Evolutionary conservation across 2,888 invertebrate species (phyloP), one percentile per base, ranked within the genome.

Genomic region (Tuberolachnus salignus): DNA sequence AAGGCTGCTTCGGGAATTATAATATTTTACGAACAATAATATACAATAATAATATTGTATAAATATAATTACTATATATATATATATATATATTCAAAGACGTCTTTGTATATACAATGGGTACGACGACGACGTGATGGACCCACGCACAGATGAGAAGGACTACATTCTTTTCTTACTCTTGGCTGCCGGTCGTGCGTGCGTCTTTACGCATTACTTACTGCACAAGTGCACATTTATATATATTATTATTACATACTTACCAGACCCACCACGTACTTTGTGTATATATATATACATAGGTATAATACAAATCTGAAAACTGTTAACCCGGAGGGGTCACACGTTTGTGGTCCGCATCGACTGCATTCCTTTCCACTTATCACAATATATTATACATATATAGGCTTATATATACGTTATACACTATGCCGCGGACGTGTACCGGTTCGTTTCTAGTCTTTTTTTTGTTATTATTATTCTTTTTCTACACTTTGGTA

Each of bases 341-440:
- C 69, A n/a, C 78, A 78, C 78, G 78, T 78, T 78, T 69, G 78
- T 69, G 78, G 78, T 78, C 78, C 69, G 78, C 78, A 78, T 78
- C 69, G 78, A 69, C 78, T 78, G 78, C 78, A 78, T 78, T 78
- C 78, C 78, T 69, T 78, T 69, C 78, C 59, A 78, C 51, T 75
- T 75, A 75, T 75, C 67, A 46, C 67, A 57, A 8, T 34, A 6
- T 21, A 21, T 10, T 34, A n/a, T 44, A 57, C 49, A 23, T 23
- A 19, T 57, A 51, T 13, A 26, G 23, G 11, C 46, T n/a, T 16
- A 51, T 55, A 42, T 26, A 9, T 51, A 9, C 42, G 19, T 11
- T 34, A 61, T 19, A 14, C 34, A 49, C 46, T 69, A n/a, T n/a
- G 49, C 16, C 34, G 16, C 46, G 14, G 46, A 26, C 26, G n/a